Conservation (phyloP, 2,888 invertebrate species). For the Aleiodes testaceus region DNA sequence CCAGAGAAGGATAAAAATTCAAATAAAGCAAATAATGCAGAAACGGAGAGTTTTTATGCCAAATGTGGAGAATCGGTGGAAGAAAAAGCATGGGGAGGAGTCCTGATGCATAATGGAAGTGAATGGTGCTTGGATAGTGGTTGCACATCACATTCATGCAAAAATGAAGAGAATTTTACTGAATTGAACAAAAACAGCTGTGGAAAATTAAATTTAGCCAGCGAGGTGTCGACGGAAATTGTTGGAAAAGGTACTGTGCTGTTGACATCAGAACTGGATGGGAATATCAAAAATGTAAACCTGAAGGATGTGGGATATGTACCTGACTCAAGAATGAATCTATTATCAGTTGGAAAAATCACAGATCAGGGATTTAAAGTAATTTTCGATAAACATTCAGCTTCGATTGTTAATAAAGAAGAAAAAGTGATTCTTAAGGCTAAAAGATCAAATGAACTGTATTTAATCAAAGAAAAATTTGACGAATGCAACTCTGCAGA, state of each 20-base stretch:
- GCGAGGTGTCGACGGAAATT: neutral
- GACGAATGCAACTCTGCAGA: no score
- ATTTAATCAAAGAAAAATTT: neutral
- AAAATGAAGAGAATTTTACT: neutral
- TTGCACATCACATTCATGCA: neutral
- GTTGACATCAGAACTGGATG: neutral
- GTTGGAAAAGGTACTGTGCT: neutral
- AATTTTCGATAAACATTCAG: neutral
- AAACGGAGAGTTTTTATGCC: constrained; percentile 1
- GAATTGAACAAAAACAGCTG: neutral
- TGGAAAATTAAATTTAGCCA: neutral
- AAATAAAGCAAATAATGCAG: constrained; percentile 1
- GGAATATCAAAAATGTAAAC: neutral
- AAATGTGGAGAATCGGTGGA: neutral
- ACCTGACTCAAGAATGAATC: neutral
- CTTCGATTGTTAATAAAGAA: neutral
- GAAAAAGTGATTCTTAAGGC: neutral
- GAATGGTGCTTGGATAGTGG: constrained; percentile 34
- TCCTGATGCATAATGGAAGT: neutral
- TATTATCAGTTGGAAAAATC: constrained; percentile 1
- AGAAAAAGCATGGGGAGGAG: neutral
- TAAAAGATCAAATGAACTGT: no score
- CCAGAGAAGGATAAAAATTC: neutral
- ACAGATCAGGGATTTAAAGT: neutral
- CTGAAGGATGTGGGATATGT: neutral